These are phyloP conservation scores for Chlorops oryzae DNA, from an alignment of 1,140 invertebrate genomes.

Conservation along the genomic window DNA sequence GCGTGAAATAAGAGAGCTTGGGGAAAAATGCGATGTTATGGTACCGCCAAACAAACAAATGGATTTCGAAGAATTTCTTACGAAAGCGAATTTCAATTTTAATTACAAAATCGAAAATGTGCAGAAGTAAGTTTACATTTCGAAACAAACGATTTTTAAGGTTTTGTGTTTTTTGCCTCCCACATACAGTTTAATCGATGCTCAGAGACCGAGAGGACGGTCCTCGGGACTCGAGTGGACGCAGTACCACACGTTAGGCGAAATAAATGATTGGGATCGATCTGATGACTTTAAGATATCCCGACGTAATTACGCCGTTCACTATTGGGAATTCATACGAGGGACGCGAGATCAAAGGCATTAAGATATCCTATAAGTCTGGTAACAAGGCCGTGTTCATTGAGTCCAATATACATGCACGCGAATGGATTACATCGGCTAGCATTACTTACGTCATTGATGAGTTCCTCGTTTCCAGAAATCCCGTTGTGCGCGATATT, in stretches of 20 bases:
- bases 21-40: conserved; percentile 36
- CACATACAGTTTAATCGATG: conserved; percentile 33
- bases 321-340: conserved; percentile 43
- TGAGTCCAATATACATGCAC: conserved; percentile 58
- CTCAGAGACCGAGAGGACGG: conserved; percentile 22
- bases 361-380: conserved; percentile 37
- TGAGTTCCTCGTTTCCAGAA: conserved; percentile 51
- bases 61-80: conserved; percentile 23
- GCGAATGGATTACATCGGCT: conserved; percentile 64
- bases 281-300: conserved; percentile 28
- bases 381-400: conserved; percentile 47
- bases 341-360: conserved; percentile 36
- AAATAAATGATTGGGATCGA: conserved; percentile 46
- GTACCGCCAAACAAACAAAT: conserved; percentile 22
- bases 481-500: conserved; percentile 48
- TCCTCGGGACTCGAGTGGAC: conserved; percentile 39
- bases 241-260: conserved; percentile 48
- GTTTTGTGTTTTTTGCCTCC: neutral
- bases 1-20: conserved; percentile 28
- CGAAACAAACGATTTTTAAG: neutral
- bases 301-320: conserved; percentile 32
- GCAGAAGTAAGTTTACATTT: conserved; percentile 14
- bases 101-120: conserved; percentile 33
- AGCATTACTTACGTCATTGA: conserved; percentile 57
- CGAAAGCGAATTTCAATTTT: conserved; percentile 17